Base-by-base conservation (phyloP, 2,797 vertebrate genomes). In the Caiman crocodilus region DNA sequence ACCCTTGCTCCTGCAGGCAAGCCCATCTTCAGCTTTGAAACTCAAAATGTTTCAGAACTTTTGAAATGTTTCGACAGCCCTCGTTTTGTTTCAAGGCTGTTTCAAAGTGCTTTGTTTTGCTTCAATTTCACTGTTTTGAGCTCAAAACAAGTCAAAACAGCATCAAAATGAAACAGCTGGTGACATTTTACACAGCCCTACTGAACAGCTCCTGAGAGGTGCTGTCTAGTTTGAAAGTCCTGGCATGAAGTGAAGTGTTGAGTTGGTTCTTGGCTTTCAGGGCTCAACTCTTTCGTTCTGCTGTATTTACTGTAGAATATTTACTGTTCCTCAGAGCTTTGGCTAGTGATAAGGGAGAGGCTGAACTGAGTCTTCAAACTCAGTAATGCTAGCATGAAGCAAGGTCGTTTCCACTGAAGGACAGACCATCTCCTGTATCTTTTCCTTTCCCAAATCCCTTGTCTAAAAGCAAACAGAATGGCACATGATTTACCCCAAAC, bases 301-400 rank as follows among this genome's bases (percentile, higher is more conserved):
- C 42, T 3, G 1, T 32, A 26, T 16, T 73, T 69, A 15, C 65
- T 60, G 4, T 10, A 57, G 7, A 84, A 82, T 69, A 85, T 79
- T 91, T 83, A 55, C 23, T 32, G 5, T 25, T 82, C 25, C 69
- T 85, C 16, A 50, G 28, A 65, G 84, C 87, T 90, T 90, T 35
- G 84, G 4, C 14, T 23, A 14, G 5, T 63, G 64, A 32, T 5
- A 61, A 4, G 30, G 30, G 30, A 10, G 8, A 57, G 69, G 77
- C 14, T 28, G 75, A 89, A 64, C 8, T n/a, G 1, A 1, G 0
- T 56, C 74, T 3, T 55, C 81, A 77, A 7, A 30, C 21, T 93
- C 90, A 8, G 69, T 80, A 23, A 81, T 89, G 28, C 26, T 59
- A 82, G 78, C 56, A 11, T 50, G 42, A 50, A 10, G 42, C 42